A percentile compares a stretch with the other conserved stretches of the same genome.
Conservation (phyloP, 2,888 invertebrate species). For the Euzetes globulus region DNA sequence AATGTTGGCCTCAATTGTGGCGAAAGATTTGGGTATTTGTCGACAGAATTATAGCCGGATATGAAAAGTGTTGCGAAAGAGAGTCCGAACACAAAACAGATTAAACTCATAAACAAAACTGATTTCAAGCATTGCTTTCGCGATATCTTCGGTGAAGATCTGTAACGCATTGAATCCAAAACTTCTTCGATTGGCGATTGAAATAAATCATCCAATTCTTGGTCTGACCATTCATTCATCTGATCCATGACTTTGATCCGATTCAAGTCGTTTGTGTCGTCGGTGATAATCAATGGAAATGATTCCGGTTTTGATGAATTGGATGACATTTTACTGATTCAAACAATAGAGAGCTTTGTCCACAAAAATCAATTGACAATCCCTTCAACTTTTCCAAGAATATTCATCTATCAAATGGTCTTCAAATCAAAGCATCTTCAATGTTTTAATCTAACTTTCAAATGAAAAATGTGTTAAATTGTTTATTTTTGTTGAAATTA, state of each 20-base stretch:
- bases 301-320: not conserved
- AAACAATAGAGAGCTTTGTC: no score
- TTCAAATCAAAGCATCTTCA: no score
- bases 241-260: not conserved
- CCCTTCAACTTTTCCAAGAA: no score
- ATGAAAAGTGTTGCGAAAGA: not conserved
- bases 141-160: not conserved
- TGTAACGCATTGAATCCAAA: not conserved
- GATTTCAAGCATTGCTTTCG: not conserved
- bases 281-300: not conserved
- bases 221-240: not conserved
- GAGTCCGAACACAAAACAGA: not conserved
- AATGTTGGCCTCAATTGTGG: no score
- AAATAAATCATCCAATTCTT: not conserved
- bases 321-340: no score
- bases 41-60: not conserved
- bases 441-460: no score
- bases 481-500: no score
- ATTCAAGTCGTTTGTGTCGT: not conserved
- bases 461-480: no score
- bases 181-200: not conserved
- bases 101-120: not conserved
- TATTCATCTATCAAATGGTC: no score
- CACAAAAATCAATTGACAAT: no score
- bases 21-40: no score